Evolutionary conservation across 2,113 vertebrate genomes (phyloP).

Genomic region (Pipra filicauda): DNA sequence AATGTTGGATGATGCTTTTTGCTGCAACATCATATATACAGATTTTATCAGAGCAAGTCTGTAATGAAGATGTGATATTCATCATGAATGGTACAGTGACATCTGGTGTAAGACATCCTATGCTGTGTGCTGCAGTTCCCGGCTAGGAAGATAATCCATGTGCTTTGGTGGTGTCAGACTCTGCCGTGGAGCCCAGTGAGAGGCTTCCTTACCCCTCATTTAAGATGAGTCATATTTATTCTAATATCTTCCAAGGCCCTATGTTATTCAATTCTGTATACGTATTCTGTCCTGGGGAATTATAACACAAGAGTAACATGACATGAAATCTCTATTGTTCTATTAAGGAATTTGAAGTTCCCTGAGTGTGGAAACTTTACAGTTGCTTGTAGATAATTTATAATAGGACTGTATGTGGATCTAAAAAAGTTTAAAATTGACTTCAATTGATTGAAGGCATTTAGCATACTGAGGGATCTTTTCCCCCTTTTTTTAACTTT

Average conservation of each 20-base stretch:
- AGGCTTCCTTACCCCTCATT: neutral
- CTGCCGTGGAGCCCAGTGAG: neutral
- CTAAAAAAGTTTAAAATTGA: neutral
- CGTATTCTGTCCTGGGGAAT: neutral
- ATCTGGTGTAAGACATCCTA: constrained; percentile 39
- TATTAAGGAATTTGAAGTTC: neutral
- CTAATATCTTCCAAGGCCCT: neutral
- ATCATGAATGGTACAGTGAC: constrained; percentile 52
- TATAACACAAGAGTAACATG: neutral
- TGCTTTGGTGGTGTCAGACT: neutral
- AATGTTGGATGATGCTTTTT: neutral
- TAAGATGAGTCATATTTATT: neutral
- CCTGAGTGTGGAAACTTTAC: neutral
- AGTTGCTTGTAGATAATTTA: neutral
- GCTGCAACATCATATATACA: neutral
- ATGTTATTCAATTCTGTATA: neutral
- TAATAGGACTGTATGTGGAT: neutral
- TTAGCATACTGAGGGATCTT: neutral
- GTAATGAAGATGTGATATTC: constrained; percentile 26
- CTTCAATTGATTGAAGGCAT: neutral
- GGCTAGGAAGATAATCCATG: neutral
- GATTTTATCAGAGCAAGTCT: neutral
- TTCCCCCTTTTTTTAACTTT: neutral
- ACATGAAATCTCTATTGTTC: neutral
- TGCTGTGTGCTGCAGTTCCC: neutral